Percentiles rank a stretch among this genome's conserved stretches.
Evolutionary conservation across 1,140 invertebrate genomes (phyloP).

Genomic region (Carcinoscorpius rotundicauda): DNA sequence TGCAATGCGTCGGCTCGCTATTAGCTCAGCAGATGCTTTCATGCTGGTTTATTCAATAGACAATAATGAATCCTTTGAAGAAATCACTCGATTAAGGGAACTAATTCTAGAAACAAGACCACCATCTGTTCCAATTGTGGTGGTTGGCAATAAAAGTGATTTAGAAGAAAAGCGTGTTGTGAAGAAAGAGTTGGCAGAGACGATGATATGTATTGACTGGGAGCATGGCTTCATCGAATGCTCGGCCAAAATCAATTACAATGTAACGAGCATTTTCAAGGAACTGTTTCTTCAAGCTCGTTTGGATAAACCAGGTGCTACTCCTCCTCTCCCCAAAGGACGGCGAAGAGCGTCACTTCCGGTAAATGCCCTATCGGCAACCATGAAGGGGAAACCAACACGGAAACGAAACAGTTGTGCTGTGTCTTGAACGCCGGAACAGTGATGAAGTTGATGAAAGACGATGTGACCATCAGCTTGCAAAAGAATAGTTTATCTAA

Average conservation of each 20-base stretch:
- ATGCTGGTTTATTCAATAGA: slow-evolving; percentile 23
- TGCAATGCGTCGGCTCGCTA: slow-evolving; percentile 70
- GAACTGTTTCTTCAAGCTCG: slow-evolving; percentile 75
- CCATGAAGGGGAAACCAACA: background rate
- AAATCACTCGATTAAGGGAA: slow-evolving; percentile 51
- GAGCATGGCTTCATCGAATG: slow-evolving; percentile 79
- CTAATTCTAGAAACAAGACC: slow-evolving; percentile 64
- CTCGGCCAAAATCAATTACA: slow-evolving; percentile 71
- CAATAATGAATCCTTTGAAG: slow-evolving; percentile 21
- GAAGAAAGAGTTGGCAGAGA: slow-evolving; percentile 54
- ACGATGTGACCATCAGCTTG: too few species aligned
- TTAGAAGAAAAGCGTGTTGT: slow-evolving; percentile 39
- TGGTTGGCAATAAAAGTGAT: slow-evolving; percentile 80
- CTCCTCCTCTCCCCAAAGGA: slow-evolving; percentile 28
- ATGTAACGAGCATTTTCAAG: slow-evolving; percentile 48
- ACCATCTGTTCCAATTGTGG: slow-evolving; percentile 62
- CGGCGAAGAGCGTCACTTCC: slow-evolving; percentile 25
- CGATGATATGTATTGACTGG: slow-evolving; percentile 72
- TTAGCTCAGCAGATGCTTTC: slow-evolving; percentile 56
- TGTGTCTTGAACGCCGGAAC: slow-evolving; percentile 16
- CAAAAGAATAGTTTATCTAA: too few species aligned
- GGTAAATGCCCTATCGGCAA: slow-evolving; percentile 11
- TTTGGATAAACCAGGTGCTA: slow-evolving; percentile 70
- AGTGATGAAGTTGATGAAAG: too few species aligned
- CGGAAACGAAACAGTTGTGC: slow-evolving; percentile 24